Percentiles rank a stretch among this genome's conserved stretches.
phyloP scores from a whole-genome alignment of 2,113 vertebrate species.

The Nothocercus nigrocapillus region DNA sequence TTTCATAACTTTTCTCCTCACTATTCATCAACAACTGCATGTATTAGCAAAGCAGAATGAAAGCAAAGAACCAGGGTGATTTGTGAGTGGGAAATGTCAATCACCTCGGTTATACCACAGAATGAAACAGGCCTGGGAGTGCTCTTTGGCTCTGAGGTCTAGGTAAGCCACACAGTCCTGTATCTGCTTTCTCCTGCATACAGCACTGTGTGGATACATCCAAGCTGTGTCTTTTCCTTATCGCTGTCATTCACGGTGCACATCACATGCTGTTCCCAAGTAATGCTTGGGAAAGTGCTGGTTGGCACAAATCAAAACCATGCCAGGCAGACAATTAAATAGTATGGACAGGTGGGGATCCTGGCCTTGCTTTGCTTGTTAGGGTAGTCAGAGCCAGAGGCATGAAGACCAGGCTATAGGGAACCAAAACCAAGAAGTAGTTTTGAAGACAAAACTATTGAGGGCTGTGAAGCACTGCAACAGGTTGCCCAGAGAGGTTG shows the following conservation, averaged over 20 bases:
- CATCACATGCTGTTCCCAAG: background rate
- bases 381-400: background rate
- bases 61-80: background rate
- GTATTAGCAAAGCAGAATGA: background rate
- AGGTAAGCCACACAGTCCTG: background rate
- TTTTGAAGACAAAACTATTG: background rate
- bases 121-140: background rate
- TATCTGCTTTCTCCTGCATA: background rate
- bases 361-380: background rate
- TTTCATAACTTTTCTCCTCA: background rate
- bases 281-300: background rate
- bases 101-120: background rate
- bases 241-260: background rate
- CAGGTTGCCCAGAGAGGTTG: background rate
- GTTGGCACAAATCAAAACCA: background rate
- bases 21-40: background rate
- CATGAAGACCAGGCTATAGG: background rate
- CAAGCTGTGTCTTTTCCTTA: background rate
- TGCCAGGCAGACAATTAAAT: background rate
- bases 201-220: background rate
- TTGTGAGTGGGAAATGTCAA: background rate
- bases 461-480: background rate
- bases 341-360: background rate
- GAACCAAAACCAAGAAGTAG: background rate
- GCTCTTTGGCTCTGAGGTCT: background rate